Evolutionary conservation across 2,888 invertebrate genomes (phyloP).

Genomic region (Campoplex nolae): DNA sequence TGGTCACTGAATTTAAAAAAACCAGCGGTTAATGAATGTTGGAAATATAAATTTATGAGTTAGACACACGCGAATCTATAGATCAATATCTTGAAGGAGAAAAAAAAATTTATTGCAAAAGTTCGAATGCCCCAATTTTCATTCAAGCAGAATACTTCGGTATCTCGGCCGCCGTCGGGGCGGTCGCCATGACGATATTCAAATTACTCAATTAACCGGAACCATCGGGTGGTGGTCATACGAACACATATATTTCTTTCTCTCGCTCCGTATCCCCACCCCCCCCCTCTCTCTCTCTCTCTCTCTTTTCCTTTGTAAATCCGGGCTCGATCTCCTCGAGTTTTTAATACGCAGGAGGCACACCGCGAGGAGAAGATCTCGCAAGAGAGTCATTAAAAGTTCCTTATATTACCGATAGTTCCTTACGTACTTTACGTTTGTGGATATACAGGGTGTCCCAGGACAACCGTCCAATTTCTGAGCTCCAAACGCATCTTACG

Average conservation of each 20-base stretch:
- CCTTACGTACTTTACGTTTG: neutral
- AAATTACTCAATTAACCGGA: slow-evolving; percentile 65
- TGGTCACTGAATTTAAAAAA: neutral
- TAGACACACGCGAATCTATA: neutral
- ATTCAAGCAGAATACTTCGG: slow-evolving; percentile 36
- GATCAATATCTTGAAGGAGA: neutral
- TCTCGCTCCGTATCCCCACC: neutral
- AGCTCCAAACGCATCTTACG: no score
- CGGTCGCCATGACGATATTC: slow-evolving; percentile 64
- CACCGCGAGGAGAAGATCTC: slow-evolving; percentile 46
- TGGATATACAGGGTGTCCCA: neutral
- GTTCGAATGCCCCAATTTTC: slow-evolving; percentile 55
- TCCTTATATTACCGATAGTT: slow-evolving; percentile 62
- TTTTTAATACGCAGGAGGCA: slow-evolving; percentile 35
- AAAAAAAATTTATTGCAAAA: slow-evolving; percentile 17
- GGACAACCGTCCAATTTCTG: no score
- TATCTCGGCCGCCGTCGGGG: slow-evolving; percentile 44
- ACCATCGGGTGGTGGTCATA: slow-evolving; percentile 25
- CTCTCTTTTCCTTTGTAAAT: slow-evolving; percentile 23
- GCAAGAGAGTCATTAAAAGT: slow-evolving; percentile 65
- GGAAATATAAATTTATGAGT: slow-evolving; percentile 30
- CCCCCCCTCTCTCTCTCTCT: slow-evolving; percentile 24
- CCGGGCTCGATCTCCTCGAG: slow-evolving; percentile 29
- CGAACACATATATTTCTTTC: slow-evolving; percentile 10
- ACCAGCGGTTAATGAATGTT: neutral